phyloP scores from a whole-genome alignment of 92 coral and sea anemone species.

The Heliopora coerulea region DNA sequence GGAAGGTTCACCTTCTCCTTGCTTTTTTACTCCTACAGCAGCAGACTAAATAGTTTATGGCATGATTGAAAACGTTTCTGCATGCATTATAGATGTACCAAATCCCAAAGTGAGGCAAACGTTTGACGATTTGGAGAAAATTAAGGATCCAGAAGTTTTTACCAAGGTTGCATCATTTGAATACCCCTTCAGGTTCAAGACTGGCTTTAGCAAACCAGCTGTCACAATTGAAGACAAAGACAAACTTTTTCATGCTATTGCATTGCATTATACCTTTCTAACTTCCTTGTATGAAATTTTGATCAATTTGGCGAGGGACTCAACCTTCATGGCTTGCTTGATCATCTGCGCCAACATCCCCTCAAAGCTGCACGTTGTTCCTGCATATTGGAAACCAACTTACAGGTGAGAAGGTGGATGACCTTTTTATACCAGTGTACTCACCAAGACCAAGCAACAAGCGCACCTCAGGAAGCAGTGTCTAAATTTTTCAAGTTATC shows the following conservation, averaged over 20 bases:
- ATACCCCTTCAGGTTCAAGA: constrained; percentile 35
- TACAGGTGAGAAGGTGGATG: constrained; percentile 38
- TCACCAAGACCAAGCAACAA: constrained; percentile 45
- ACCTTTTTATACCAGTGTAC: constrained; percentile 29
- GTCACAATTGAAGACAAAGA: constrained; percentile 39
- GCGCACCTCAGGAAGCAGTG: constrained; percentile 22
- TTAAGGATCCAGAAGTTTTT: constrained; percentile 29
- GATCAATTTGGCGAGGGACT: constrained; percentile 11
- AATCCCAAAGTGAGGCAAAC: constrained; percentile 31
- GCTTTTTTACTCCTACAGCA: constrained; percentile 38
- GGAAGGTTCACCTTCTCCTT: constrained; percentile 47
- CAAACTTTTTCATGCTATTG: constrained; percentile 41
- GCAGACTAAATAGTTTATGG: constrained; percentile 46
- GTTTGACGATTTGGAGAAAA: constrained; percentile 24
- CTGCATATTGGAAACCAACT: constrained; percentile 43
- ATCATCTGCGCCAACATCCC: constrained; percentile 24
- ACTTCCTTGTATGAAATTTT: neutral
- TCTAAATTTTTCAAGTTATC: constrained; percentile 45
- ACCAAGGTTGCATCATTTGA: constrained; percentile 42
- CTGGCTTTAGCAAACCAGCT: constrained; percentile 44
- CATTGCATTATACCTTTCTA: constrained; percentile 34
- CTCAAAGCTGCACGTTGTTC: constrained; percentile 24
- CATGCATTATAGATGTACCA: constrained; percentile 38
- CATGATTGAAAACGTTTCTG: constrained; percentile 17
- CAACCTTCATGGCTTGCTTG: constrained; percentile 22